These are phyloP conservation scores for Heteropelma amictum DNA, from an alignment of 2,888 invertebrate genomes.

Conservation along the genomic window DNA sequence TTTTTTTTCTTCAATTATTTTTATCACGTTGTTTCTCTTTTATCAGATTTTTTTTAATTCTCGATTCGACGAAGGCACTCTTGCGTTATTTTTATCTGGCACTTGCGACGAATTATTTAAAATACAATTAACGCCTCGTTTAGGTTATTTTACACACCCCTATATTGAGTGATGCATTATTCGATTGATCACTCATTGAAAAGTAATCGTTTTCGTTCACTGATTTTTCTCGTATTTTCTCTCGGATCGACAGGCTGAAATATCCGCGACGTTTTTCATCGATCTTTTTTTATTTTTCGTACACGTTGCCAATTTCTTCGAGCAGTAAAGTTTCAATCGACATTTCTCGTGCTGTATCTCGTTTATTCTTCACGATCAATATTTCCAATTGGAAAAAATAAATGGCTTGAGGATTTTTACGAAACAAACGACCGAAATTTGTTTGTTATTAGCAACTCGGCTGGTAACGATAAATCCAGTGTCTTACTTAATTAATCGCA, in stretches of 20 bases:
- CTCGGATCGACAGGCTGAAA: background rate
- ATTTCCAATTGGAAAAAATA: background rate
- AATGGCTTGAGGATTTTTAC: no score
- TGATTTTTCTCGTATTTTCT: background rate
- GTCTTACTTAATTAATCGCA: no score
- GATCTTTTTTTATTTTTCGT: background rate
- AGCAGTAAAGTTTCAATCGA: background rate
- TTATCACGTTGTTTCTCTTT: background rate
- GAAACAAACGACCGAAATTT: no score
- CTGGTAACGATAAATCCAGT: no score
- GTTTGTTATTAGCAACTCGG: no score
- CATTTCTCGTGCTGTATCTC: no score
- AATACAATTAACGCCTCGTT: no score
- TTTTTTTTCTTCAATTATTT: no score
- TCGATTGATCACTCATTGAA: conserved; percentile 22
- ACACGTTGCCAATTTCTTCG: background rate
- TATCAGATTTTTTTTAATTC: background rate
- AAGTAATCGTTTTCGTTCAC: background rate
- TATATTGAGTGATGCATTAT: conserved; percentile 47
- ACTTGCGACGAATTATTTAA: conserved; percentile 15
- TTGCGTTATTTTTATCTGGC: conserved; percentile 23
- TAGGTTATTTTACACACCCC: no score
- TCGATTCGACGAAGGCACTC: conserved; percentile 44
- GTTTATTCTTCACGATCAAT: no score
- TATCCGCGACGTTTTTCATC: background rate